Base-by-base conservation (phyloP, 2,888 invertebrate genomes). In the Orchesella flavescens region DNA sequence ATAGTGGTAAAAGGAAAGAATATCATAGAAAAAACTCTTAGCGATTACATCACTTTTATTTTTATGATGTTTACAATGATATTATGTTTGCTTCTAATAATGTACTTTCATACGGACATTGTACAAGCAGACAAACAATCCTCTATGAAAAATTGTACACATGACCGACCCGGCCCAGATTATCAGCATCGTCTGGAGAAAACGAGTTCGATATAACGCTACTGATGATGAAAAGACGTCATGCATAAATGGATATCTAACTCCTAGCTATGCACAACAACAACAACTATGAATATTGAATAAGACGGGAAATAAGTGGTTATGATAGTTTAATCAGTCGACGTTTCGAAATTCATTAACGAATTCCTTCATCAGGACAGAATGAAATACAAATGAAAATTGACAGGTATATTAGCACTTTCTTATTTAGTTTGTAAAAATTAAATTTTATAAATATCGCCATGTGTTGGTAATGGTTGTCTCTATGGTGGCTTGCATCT, bases 71-170 rank as follows among this genome's bases (percentile, higher is more conserved):
- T 68, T 68, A 46, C 46, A 43, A 53, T 66, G 53, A 66, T n/a
- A n/a, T n/a, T n/a, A n/a, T 68, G 76, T 76, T 76, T 76, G 68
- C 57, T 76, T 76, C 68, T 76, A 76, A 76, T 66, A 76, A 76
- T 44, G 76, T 68, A 76, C 66, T 68, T 76, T 76, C 68, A 57
- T 76, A 76, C 76, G 65, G 66, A 65, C 19, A 21, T 43, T 4
- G 49, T 49, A 23, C 17, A 49, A 15, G 1, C 15, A 53, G 17
- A 53, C 53, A 3, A 53, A 9, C 4, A 53, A 53, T 2, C 53
- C 53, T 53, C 15, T 3, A 17, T 34, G 34, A 34, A 34, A 34
- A 34, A 34, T 34, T 34, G 34, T 34, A 34, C 34, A 34, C 34
- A 23, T 66, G 66, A 44, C 17, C 44, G 61, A 34, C 21, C 57